A percentile compares a stretch with the other conserved stretches of the same genome.
These are phyloP conservation scores for Boleophthalmus pectinirostris DNA, from an alignment of 2,113 vertebrate genomes.

Conservation along the genomic window DNA sequence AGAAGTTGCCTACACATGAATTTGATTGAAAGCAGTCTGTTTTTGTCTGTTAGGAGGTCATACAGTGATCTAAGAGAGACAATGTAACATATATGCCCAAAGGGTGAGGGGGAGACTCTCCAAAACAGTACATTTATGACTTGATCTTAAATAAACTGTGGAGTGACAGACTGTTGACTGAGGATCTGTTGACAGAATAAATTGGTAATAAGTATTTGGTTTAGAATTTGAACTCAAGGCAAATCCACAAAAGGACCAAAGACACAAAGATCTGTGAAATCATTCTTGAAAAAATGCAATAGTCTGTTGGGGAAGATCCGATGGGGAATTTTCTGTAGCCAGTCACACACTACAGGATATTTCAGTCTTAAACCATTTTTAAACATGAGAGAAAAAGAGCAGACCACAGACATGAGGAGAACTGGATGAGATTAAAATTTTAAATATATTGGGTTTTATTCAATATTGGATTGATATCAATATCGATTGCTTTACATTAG, in stretches of 20 bases:
- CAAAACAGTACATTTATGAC: conserved; percentile 15
- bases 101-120: conserved; percentile 8
- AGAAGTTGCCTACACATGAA: not conserved
- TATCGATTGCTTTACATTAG: too few relatives aligned
- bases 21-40: conserved; percentile 29
- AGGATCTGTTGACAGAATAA: conserved; percentile 16
- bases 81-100: conserved; percentile 35
- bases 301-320: too few relatives aligned
- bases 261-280: too few relatives aligned
- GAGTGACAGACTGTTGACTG: conserved; percentile 19
- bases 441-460: not conserved
- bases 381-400: too few relatives aligned
- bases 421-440: too few relatives aligned
- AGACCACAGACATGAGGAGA: too few relatives aligned
- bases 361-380: too few relatives aligned
- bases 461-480: not conserved
- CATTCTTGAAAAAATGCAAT: too few relatives aligned
- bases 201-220: not conserved
- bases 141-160: conserved; percentile 27
- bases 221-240: too few relatives aligned
- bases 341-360: too few relatives aligned
- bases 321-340: too few relatives aligned
- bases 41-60: not conserved
- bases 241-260: too few relatives aligned
- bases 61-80: conserved; percentile 15